Percentiles rank a stretch among this genome's conserved stretches.
Conservation (phyloP, 2,888 invertebrate species). For the Leptinotarsa peninsularis region DNA sequence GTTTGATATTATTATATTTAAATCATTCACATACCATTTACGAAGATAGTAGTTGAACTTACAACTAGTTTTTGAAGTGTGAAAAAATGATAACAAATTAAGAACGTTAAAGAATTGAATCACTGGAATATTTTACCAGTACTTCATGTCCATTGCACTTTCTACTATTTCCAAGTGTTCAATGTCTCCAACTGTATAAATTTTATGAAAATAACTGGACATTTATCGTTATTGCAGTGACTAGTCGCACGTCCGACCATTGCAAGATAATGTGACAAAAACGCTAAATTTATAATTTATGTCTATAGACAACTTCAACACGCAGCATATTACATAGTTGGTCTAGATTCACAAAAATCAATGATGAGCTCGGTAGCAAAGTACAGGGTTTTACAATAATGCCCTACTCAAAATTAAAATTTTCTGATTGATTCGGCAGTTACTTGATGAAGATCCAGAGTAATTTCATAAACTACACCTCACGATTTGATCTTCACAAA, state of each 20-base stretch:
- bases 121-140: conserved; percentile 43
- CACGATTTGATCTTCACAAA: too few species aligned
- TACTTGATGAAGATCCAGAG: too few species aligned
- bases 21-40: background rate
- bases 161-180: conserved; percentile 36
- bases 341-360: too few species aligned
- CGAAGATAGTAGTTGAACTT: background rate
- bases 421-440: too few species aligned
- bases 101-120: conserved; percentile 36
- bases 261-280: too few species aligned
- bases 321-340: too few species aligned
- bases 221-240: background rate
- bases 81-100: conserved; percentile 35
- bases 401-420: too few species aligned
- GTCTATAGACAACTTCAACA: too few species aligned
- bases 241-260: background rate
- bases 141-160: conserved; percentile 59
- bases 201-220: background rate
- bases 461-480: too few species aligned
- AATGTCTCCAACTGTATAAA: conserved; percentile 35
- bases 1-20: conserved; percentile 23
- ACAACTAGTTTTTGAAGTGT: conserved; percentile 23
- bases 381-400: too few species aligned
- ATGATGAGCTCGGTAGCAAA: too few species aligned
- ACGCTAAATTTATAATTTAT: too few species aligned